Base-by-base conservation (phyloP, 2,113 vertebrate species). In the Vulpes ferrilata region DNA sequence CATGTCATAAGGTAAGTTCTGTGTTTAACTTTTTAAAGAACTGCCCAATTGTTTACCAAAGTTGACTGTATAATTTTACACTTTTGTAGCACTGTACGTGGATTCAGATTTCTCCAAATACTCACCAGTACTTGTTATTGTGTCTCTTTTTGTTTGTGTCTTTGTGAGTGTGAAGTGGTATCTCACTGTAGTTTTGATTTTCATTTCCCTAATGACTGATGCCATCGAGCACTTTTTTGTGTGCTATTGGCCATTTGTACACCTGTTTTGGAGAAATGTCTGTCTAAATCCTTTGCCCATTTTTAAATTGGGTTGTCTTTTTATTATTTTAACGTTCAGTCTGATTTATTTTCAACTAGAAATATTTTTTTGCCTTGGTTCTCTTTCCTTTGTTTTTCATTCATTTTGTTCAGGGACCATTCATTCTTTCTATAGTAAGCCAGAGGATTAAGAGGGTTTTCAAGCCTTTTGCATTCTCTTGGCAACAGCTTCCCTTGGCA, bases 381-480 rank as follows among this genome's bases (percentile, higher is more conserved):
- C 64, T 85, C 32, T 59, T 85, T 93, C 81, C 69, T 76, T 64
- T 53, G 13, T 67, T 78, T 92, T 82, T 88, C 30, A 78, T 92
- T 17, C 10, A 22, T 88, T 83, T 84, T 88, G 32, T 71, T 92
- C 12, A 60, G 22, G 23, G 32, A 62, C 17, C 27, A 6, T 71
- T 35, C 48, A 11, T 20, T 35, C 38, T 88, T 82, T 83, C 11
- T 55, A 0, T 57, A 84, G 27, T 78, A 60, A 71, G 38, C 38
- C 59, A 32, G 78, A 43, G 22, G 57, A 11, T 74, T 69, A 74
- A 60, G 57, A 81, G 38, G 12, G 11, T 38, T 86, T 51, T 48
- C 57, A 86, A 27, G 55, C 4, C n/a, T 51, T 64, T 71, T 85
- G 81, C 80, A n/a, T 93, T 85, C 27, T 93, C 60, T 62, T 57